Conservation (phyloP, 1,140 invertebrate genomes). For the Drosophila saltans region DNA sequence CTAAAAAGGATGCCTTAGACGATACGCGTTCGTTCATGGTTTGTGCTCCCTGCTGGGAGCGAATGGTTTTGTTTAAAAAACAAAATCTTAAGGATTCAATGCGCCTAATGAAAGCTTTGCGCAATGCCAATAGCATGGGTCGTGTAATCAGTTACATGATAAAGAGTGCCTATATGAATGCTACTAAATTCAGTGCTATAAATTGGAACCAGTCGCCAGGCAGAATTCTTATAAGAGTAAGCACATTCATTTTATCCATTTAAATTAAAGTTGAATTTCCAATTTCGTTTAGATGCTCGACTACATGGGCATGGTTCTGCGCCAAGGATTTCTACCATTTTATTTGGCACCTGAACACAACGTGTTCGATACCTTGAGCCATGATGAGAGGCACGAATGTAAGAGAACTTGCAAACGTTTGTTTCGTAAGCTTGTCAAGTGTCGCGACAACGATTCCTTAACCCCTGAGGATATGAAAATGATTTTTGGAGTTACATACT, state of each 20-base stretch:
- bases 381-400: not conserved
- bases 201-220: conserved; percentile 49
- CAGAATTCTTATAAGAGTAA: conserved; percentile 45
- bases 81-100: conserved; percentile 50
- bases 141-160: conserved; percentile 47
- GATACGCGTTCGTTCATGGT: conserved; percentile 45
- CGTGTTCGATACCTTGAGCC: conserved; percentile 18
- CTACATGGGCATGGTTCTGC: not conserved
- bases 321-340: conserved; percentile 34
- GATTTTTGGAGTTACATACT: conserved; percentile 20
- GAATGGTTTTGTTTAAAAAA: conserved; percentile 40
- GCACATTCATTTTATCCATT: not conserved
- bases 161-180: conserved; percentile 43
- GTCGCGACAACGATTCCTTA: conserved; percentile 14
- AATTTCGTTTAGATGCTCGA: conserved; percentile 19
- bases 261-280: too few relatives aligned
- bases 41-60: conserved; percentile 55
- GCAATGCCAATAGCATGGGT: conserved; percentile 42
- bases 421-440: conserved; percentile 5
- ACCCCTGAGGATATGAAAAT: conserved; percentile 15
- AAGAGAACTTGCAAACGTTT: not conserved
- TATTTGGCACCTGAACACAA: conserved; percentile 45
- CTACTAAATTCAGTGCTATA: not conserved
- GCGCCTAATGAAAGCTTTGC: conserved; percentile 50
- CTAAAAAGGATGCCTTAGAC: not conserved